Evolutionary conservation across 2,888 invertebrate species (phyloP).

Genomic region (Scelioninae gen. 1): DNA sequence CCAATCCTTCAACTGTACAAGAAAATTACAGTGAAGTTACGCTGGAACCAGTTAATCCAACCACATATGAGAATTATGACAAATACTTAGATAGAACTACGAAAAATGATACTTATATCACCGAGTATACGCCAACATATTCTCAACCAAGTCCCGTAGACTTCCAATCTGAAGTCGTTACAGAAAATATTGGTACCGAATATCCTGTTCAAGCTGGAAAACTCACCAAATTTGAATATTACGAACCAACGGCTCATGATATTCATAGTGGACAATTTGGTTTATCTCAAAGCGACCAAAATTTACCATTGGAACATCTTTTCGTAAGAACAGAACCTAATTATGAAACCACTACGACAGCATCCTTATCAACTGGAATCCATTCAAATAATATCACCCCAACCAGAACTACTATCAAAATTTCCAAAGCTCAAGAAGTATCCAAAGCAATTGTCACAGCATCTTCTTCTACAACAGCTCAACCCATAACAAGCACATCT

Average conservation of each 20-base stretch:
- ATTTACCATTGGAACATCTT: conserved; percentile 76
- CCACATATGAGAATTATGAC: conserved; percentile 34
- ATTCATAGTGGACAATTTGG: conserved; percentile 50
- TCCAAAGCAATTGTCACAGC: conserved; percentile 68
- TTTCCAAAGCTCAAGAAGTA: conserved; percentile 51
- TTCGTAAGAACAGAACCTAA: conserved; percentile 77
- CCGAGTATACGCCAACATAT: conserved; percentile 53
- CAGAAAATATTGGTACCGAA: conserved; percentile 44
- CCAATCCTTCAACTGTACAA: conserved; percentile 66
- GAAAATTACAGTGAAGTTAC: conserved; percentile 36
- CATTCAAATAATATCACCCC: conserved; percentile 46
- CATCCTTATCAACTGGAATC: conserved; percentile 53
- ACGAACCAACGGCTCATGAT: conserved; percentile 67
- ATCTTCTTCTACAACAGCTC: conserved; percentile 61
- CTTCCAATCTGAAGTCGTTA: conserved; percentile 50
- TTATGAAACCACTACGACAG: conserved; percentile 61
- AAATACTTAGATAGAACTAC: conserved; percentile 26
- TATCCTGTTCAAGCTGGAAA: conserved; percentile 46
- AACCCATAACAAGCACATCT: conserved; percentile 61
- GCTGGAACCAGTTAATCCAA: conserved; percentile 25
- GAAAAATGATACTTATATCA: conserved; percentile 40
- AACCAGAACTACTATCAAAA: conserved; percentile 55
- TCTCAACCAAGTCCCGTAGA: conserved; percentile 41
- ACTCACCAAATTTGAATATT: conserved; percentile 69
- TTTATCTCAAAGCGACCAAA: conserved; percentile 61